Conservation (phyloP, 2,113 vertebrate genomes). For the Carassius gibelio region DNA sequence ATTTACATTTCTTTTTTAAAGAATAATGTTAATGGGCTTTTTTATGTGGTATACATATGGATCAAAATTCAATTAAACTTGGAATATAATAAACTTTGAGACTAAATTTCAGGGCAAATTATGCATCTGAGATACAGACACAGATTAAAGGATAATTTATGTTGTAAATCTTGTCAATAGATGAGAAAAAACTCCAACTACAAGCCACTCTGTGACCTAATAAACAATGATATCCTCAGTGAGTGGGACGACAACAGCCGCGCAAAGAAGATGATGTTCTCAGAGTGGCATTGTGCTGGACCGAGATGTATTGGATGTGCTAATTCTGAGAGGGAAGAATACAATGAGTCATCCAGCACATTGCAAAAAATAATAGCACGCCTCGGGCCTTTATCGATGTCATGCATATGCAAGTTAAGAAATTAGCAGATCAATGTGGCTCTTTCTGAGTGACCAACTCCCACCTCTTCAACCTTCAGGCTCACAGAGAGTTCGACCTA, state of each 20-base stretch:
- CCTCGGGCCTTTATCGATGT: conserved; percentile 46
- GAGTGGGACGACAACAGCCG: conserved; percentile 19
- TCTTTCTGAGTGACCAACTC: conserved; percentile 49
- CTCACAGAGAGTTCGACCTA: conserved; percentile 35
- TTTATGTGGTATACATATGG: neutral
- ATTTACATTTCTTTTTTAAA: neutral
- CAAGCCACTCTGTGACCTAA: conserved; percentile 17
- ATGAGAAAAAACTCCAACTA: conserved; percentile 23
- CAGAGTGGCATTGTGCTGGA: conserved; percentile 33
- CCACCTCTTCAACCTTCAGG: conserved; percentile 44
- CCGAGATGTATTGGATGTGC: conserved; percentile 43
- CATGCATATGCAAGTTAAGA: conserved; percentile 64
- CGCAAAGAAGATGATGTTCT: conserved; percentile 25
- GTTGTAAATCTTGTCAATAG: neutral
- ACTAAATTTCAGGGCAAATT: neutral
- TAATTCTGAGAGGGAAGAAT: conserved; percentile 45
- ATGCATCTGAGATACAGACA: neutral
- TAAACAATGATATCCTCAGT: conserved; percentile 20
- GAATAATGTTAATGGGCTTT: neutral
- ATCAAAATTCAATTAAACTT: neutral
- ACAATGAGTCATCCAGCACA: conserved; percentile 52
- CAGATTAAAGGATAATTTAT: neutral
- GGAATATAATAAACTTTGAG: neutral
- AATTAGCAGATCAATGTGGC: conserved; percentile 59
- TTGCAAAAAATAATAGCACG: conserved; percentile 49